Conservation (phyloP, 2,113 vertebrate genomes). For the Rafetus swinhoei region DNA sequence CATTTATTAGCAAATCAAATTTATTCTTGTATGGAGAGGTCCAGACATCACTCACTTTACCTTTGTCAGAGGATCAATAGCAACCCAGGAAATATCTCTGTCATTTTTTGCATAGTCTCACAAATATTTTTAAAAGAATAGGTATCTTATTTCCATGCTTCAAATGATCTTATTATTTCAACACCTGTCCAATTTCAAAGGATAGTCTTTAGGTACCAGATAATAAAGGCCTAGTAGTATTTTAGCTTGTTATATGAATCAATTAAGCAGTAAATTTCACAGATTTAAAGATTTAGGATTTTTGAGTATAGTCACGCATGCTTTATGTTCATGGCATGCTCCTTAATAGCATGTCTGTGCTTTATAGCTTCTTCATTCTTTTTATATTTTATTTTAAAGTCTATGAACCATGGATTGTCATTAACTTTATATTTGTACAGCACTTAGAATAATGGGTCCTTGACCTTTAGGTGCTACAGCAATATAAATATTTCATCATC, state of each 20-base stretch:
- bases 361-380: neutral
- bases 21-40: neutral
- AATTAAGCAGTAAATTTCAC: neutral
- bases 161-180: neutral
- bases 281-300: neutral
- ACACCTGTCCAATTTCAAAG: neutral
- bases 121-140: neutral
- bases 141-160: neutral
- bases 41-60: neutral
- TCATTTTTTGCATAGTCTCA: neutral
- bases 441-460: neutral
- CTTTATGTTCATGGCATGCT: neutral
- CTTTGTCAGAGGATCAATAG: neutral
- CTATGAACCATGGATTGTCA: neutral
- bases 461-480: slow-evolving; percentile 53
- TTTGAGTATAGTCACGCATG: neutral
- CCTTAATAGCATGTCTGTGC: neutral
- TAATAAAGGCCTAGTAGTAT: neutral
- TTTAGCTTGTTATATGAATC: neutral
- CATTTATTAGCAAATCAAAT: neutral
- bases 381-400: neutral
- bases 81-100: neutral
- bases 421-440: slow-evolving; percentile 1
- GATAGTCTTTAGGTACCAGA: neutral
- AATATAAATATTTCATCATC: slow-evolving; percentile 51